These are phyloP conservation scores for Caenorhabditis afra DNA, from an alignment of 2,888 invertebrate genomes.

Conservation along the genomic window DNA sequence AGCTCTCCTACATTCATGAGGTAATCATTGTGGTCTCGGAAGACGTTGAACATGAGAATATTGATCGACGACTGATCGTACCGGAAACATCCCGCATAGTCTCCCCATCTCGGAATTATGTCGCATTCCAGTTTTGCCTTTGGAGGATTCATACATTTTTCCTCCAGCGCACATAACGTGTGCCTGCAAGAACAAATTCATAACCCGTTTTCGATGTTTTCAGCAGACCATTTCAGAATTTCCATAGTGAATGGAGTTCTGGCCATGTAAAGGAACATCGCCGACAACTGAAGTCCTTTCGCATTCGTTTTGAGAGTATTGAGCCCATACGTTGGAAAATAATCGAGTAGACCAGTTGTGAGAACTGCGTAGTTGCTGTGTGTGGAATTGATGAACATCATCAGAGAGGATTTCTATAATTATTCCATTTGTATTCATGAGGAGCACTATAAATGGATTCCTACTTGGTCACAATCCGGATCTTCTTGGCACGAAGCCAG, in stretches of 20 bases:
- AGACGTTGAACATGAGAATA: constrained; percentile 36
- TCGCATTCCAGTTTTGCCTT: constrained; percentile 37
- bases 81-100: constrained; percentile 41
- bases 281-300: constrained; percentile 38
- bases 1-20: constrained; percentile 33
- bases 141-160: constrained; percentile 42
- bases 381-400: constrained; percentile 39
- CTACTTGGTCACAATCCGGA: constrained; percentile 33
- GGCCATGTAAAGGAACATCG: constrained; percentile 28
- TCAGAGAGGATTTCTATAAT: constrained; percentile 20
- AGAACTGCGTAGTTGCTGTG: constrained; percentile 39
- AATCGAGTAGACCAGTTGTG: constrained; percentile 25
- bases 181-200: constrained; percentile 23
- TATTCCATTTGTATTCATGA: too few species aligned
- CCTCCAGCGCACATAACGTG: constrained; percentile 32
- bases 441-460: too few species aligned
- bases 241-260: constrained; percentile 39
- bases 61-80: constrained; percentile 44
- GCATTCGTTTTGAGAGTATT: constrained; percentile 31
- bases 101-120: constrained; percentile 20
- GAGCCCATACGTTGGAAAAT: constrained; percentile 32
- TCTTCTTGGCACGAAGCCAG: constrained; percentile 18
- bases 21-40: constrained; percentile 40
- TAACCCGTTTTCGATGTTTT: not conserved
- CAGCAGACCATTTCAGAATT: constrained; percentile 31